Percentiles rank a stretch among this genome's conserved stretches.
Conservation (phyloP, 2,797 vertebrate genomes). For the Tangara arthus region DNA sequence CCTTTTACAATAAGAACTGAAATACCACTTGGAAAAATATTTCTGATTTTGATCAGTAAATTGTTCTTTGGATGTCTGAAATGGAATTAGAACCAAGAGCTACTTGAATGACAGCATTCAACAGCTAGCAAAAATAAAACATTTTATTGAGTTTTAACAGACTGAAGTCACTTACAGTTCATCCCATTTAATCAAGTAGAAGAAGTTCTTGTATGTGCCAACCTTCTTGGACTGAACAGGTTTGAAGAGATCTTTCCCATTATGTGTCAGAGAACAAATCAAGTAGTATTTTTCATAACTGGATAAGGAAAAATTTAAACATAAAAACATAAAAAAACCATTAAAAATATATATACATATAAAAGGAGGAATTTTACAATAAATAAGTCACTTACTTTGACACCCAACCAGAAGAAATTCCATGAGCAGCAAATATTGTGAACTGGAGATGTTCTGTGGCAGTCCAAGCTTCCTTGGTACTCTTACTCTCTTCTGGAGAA, state of each 20-base stretch:
- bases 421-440: constrained; percentile 90
- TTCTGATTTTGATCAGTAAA: not conserved
- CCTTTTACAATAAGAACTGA: not conserved
- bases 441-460: constrained; percentile 93
- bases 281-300: constrained; percentile 98
- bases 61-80: not conserved
- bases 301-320: constrained; percentile 34
- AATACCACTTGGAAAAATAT: not conserved
- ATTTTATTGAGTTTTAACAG: not conserved
- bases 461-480: constrained; percentile 85
- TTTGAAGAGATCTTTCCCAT: constrained; percentile 93
- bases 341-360: not conserved
- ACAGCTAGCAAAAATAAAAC: not conserved
- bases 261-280: constrained; percentile 92
- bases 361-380: not conserved
- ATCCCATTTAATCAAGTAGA: constrained; percentile 98
- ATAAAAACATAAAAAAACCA: not conserved
- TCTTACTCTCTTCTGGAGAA: constrained; percentile 49
- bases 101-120: not conserved
- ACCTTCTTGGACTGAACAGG: constrained; percentile 96
- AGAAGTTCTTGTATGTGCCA: constrained; percentile 95
- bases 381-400: constrained; percentile 82
- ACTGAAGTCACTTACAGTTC: constrained; percentile 87
- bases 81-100: not conserved
- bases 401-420: constrained; percentile 88